Conservation (phyloP, 1,140 invertebrate genomes). For the Hestina assimilis region DNA sequence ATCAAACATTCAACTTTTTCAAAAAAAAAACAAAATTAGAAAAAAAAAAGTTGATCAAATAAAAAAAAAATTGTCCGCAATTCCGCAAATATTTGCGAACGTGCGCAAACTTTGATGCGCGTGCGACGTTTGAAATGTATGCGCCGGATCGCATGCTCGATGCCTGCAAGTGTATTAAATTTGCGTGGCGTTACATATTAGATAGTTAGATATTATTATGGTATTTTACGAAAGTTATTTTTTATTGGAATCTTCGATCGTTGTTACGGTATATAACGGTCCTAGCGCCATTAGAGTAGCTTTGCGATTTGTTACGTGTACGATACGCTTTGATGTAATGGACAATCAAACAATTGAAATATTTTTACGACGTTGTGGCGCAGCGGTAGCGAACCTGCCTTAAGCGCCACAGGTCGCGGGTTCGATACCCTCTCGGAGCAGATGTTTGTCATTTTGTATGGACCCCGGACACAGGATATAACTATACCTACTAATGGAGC, state of each 20-base stretch:
- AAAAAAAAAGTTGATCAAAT: slow-evolving; percentile 1
- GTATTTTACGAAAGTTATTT: slow-evolving; percentile 60
- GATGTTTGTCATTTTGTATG: too few relatives aligned
- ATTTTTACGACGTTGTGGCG: slow-evolving; percentile 14
- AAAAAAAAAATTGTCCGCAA: neutral
- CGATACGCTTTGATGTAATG: neutral
- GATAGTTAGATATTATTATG: slow-evolving; percentile 39
- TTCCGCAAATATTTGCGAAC: slow-evolving; percentile 34
- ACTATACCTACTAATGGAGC: too few relatives aligned
- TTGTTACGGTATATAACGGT: slow-evolving; percentile 36
- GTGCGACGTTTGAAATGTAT: slow-evolving; percentile 48
- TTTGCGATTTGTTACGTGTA: slow-evolving; percentile 24
- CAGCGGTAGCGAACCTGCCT: too few relatives aligned
- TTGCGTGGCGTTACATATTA: slow-evolving; percentile 46
- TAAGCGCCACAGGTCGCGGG: too few relatives aligned
- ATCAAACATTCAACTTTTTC: neutral
- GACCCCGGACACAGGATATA: too few relatives aligned
- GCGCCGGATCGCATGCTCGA: slow-evolving; percentile 28
- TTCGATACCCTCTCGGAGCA: too few relatives aligned
- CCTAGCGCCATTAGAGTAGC: slow-evolving; percentile 1
- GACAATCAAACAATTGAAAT: slow-evolving; percentile 9
- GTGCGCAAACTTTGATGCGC: slow-evolving; percentile 48
- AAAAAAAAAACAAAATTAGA: slow-evolving; percentile 9
- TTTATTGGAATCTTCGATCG: slow-evolving; percentile 25
- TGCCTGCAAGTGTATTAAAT: slow-evolving; percentile 24